Evolutionary conservation across 2,888 invertebrate genomes (phyloP).

Genomic region (Lasioglossum oenotherae): DNA sequence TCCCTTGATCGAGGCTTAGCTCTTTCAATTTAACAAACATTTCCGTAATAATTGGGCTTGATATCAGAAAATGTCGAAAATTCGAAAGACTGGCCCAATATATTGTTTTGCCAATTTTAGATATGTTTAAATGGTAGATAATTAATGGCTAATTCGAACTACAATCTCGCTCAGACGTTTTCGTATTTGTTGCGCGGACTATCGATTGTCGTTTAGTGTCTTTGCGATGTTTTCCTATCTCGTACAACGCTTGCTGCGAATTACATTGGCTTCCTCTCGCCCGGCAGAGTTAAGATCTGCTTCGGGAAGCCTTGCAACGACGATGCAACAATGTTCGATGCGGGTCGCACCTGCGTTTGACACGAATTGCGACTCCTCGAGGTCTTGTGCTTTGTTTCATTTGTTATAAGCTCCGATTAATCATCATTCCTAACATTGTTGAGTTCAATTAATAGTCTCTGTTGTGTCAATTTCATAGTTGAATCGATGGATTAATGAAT

Average conservation of each 20-base stretch:
- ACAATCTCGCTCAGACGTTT: neutral
- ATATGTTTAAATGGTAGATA: neutral
- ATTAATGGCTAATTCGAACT: neutral
- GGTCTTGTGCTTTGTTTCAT: neutral
- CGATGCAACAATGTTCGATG: slow-evolving; percentile 18
- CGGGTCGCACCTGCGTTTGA: neutral
- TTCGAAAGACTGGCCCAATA: neutral
- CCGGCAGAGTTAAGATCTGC: neutral
- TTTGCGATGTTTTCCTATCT: neutral
- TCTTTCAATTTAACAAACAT: neutral
- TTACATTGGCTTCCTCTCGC: neutral
- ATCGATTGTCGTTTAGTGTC: neutral
- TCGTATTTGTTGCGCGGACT: neutral
- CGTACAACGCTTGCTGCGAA: neutral
- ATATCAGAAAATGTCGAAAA: neutral
- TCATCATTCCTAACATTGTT: neutral
- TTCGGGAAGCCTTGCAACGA: slow-evolving; percentile 11
- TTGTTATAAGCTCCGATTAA: neutral
- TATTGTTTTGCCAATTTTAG: no score
- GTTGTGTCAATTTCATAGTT: neutral
- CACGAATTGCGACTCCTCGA: slow-evolving; percentile 1
- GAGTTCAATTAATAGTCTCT: neutral
- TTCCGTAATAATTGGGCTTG: neutral
- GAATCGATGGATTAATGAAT: slow-evolving; percentile 12
- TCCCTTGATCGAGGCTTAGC: neutral